These are phyloP conservation scores for Drosophila mulleri DNA, from an alignment of 2,888 invertebrate genomes.

Conservation along the genomic window DNA sequence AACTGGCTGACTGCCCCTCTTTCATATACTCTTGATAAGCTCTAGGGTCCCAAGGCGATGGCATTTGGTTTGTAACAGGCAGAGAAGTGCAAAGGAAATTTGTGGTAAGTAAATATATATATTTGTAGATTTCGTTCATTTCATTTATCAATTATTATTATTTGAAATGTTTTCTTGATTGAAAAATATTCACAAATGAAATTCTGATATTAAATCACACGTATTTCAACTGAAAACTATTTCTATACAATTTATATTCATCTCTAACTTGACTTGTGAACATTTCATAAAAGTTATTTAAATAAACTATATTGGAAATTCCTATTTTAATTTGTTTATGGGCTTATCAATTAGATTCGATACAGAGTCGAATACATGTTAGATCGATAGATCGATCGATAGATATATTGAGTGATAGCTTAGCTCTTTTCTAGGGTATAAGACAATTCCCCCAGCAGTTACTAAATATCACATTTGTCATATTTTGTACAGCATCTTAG, in stretches of 20 bases:
- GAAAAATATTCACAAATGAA: not conserved
- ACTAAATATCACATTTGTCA: constrained; percentile 43
- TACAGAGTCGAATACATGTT: no score
- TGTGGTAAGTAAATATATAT: not conserved
- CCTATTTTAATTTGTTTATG: no score
- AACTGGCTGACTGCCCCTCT: constrained; percentile 46
- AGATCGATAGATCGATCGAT: no score
- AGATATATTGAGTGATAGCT: no score
- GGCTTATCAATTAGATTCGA: no score
- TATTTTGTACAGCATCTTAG: constrained; percentile 49
- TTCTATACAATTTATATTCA: no score
- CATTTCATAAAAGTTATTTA: no score
- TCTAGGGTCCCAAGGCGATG: constrained; percentile 6
- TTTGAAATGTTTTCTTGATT: not conserved
- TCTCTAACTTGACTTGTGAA: no score
- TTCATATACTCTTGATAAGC: constrained; percentile 36
- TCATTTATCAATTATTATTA: not conserved
- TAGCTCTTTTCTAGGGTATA: constrained; percentile 28
- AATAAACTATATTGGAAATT: no score
- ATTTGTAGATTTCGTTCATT: not conserved
- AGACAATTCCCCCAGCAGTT: not conserved
- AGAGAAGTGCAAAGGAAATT: not conserved
- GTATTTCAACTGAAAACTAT: no score
- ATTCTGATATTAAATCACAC: no score
- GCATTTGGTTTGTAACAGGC: not conserved